phyloP scores from a whole-genome alignment of 2,797 vertebrate genomes.

The Allobates femoralis region DNA sequence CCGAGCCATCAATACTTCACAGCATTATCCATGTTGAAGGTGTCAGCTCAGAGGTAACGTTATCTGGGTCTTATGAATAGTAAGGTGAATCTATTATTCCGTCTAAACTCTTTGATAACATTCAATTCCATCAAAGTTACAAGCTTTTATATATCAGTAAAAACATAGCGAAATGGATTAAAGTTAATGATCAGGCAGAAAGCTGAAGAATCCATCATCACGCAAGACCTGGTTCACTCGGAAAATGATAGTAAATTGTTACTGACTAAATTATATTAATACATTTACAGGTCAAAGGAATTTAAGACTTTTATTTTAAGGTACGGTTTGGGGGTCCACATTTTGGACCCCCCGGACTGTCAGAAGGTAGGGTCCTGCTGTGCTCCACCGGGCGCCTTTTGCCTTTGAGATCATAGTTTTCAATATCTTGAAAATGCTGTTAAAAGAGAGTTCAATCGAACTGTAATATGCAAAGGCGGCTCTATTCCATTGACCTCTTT shows the following conservation, averaged over 20 bases:
- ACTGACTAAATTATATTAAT: too few species aligned
- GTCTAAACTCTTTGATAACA: background rate
- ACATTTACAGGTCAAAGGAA: background rate
- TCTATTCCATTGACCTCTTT: background rate
- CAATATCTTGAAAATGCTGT: background rate
- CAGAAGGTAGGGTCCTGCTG: background rate
- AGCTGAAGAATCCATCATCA: background rate
- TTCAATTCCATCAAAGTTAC: slow-evolving; percentile 11
- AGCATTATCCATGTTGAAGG: slow-evolving; percentile 6
- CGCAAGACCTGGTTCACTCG: background rate
- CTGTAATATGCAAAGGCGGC: background rate
- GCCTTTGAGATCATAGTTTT: background rate
- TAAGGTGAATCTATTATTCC: slow-evolving; percentile 22
- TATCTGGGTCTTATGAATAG: background rate
- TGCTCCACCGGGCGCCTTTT: background rate
- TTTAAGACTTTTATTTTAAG: background rate
- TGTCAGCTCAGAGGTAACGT: background rate
- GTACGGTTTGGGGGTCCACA: background rate
- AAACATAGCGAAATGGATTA: background rate
- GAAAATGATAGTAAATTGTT: background rate
- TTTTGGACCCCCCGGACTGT: background rate
- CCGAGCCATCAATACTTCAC: background rate
- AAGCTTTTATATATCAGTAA: slow-evolving; percentile 17
- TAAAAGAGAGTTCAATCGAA: background rate
- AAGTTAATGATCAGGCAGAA: slow-evolving; percentile 6